Evolutionary conservation across 2,797 vertebrate species (phyloP), one percentile per base, ranked within the genome.

Genomic region (Myiotriccus ornatus): DNA sequence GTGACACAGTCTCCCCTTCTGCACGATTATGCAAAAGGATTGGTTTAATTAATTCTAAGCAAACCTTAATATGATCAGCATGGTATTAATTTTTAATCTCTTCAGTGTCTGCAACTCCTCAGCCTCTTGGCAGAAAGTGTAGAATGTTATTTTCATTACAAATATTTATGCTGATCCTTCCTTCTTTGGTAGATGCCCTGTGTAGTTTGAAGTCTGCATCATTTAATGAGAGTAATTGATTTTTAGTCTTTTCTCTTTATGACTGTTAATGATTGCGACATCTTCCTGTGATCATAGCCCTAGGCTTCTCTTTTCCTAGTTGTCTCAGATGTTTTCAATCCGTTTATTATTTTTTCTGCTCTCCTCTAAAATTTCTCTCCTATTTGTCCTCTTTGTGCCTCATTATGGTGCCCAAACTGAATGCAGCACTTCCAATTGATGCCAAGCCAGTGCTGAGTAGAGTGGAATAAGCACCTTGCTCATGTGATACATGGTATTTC

Each of bases 401-500:
- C 95, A 96, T 94, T 96, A 91, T 96, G 94, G 95, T 96, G 92
- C 94, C 95, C 95, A 97, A 95, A 95, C 94, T 96, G 95, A 97
- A 79, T 79, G 95, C 94, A 96, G 96, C 95, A 96, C 91, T 94
- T 93, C 96, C 95, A 96, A 94, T 94, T 96, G 96, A 96, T 95
- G 95, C 89, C 95, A 94, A 96, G 93, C 96, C 95, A 95, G 95
- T 96, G 95, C 91, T 96, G 95, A 94, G 91, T 96, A 95, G 94
- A 96, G 89, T 96, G 95, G 96, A 95, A 96, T 97, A 97, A 97
- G 91, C 95, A 96, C 92, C 94, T 96, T 96, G 94, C 93, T 97
- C 94, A 95, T 97, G 94, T 96, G 94, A 96, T 80, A 95, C 93
- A 96, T 97, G 95, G 95, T 94, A 96, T 94, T 96, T 96, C 95